phyloP scores from a whole-genome alignment of 2,797 vertebrate species.

The Gorsachius magnificus region DNA sequence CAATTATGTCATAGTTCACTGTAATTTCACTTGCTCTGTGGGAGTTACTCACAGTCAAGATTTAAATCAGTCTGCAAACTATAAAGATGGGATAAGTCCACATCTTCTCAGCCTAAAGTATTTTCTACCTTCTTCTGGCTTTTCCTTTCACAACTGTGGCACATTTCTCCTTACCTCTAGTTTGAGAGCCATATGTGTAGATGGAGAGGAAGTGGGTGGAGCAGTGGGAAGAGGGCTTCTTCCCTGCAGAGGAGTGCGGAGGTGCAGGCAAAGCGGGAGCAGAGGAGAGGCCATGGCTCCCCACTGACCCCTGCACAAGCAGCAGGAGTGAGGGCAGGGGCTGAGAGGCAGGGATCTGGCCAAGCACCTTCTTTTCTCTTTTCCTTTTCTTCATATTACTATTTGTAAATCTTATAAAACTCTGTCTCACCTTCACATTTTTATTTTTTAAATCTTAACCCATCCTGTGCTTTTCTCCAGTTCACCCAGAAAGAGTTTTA shows the following conservation, averaged over 20 bases:
- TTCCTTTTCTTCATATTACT: background rate
- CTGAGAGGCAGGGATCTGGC: background rate
- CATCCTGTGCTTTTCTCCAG: background rate
- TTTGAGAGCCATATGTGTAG: background rate
- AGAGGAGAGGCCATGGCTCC: background rate
- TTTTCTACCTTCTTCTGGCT: background rate
- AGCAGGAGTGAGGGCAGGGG: background rate
- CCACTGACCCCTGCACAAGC: background rate
- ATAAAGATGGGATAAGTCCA: background rate
- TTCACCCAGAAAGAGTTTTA: background rate
- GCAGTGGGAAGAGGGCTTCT: background rate
- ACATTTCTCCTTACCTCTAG: background rate
- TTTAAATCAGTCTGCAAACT: background rate
- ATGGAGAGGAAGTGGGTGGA: background rate
- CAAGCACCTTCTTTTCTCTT: background rate
- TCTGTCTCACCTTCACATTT: background rate
- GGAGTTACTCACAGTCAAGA: background rate
- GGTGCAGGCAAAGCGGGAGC: background rate
- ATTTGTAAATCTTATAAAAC: background rate
- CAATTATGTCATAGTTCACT: constrained; percentile 49
- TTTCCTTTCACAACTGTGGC: background rate
- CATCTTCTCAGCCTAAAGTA: background rate
- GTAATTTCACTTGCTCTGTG: constrained; percentile 30
- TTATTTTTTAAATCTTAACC: background rate
- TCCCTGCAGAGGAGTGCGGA: rapidly evolving